These are phyloP conservation scores for Leucoraja ocellata DNA, from an alignment of 2,797 vertebrate genomes.

Conservation along the genomic window DNA sequence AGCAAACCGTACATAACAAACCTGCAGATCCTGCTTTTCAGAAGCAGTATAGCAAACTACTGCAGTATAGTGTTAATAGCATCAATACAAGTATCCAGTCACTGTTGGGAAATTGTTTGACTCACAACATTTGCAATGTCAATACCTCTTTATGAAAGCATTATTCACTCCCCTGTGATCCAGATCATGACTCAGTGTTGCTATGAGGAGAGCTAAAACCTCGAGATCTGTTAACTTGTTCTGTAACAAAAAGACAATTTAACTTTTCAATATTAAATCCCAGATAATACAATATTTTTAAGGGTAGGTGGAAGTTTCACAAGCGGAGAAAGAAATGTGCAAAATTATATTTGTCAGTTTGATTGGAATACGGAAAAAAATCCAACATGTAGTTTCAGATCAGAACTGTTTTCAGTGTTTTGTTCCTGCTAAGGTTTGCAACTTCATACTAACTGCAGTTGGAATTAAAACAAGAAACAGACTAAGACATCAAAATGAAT, in stretches of 20 bases:
- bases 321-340: neutral
- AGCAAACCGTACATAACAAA: no score
- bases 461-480: neutral
- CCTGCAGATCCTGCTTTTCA: no score
- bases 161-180: slow-evolving; percentile 98
- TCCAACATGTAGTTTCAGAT: neutral
- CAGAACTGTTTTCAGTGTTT: neutral
- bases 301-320: neutral
- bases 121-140: neutral
- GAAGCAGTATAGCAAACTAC: neutral
- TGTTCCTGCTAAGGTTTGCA: neutral
- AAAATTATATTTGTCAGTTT: neutral
- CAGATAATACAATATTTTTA: neutral
- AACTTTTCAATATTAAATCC: slow-evolving; percentile 29
- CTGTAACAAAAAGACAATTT: slow-evolving; percentile 50
- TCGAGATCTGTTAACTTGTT: slow-evolving; percentile 77
- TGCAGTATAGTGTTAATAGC: neutral
- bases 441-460: neutral
- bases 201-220: slow-evolving; percentile 83
- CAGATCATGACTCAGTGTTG: slow-evolving; percentile 85
- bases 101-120: neutral
- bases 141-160: slow-evolving; percentile 56
- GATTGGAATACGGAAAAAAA: neutral
- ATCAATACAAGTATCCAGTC: neutral
- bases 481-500: neutral